Percentiles rank a stretch among this genome's conserved stretches.
phyloP scores from a whole-genome alignment of 2,888 invertebrate species.

The Gnatocerus cornutus region DNA sequence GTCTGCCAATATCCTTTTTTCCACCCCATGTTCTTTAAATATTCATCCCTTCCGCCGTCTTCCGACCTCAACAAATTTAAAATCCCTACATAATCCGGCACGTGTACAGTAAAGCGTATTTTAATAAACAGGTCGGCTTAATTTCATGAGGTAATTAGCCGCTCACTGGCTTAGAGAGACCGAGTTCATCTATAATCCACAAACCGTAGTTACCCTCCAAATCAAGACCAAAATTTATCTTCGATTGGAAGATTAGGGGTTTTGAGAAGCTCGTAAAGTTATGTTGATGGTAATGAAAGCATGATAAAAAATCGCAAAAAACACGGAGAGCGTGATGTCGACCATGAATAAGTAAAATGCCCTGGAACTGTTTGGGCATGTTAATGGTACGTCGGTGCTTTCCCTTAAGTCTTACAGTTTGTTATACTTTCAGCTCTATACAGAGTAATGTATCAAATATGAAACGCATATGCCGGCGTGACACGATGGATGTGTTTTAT shows the following conservation, averaged over 20 bases:
- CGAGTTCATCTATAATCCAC: constrained; percentile 24
- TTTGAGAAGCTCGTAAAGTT: neutral
- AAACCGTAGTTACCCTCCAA: neutral
- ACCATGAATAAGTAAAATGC: constrained; percentile 34
- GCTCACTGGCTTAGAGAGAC: constrained; percentile 24
- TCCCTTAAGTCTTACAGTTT: constrained; percentile 35
- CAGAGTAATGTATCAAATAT: constrained; percentile 40
- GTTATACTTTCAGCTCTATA: constrained; percentile 34
- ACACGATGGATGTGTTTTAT: constrained; percentile 34
- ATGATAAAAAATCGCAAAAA: constrained; percentile 16
- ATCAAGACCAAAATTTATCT: neutral
- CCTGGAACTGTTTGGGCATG: constrained; percentile 27
- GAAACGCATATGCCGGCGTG: constrained; percentile 17
- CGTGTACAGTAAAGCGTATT: constrained; percentile 18
- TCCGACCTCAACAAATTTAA: neutral
- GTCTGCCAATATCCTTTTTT: neutral
- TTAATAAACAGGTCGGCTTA: constrained; percentile 33
- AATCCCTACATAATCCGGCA: neutral
- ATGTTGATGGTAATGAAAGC: constrained; percentile 10
- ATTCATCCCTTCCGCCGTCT: neutral
- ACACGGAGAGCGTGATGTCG: neutral
- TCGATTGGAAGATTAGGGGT: constrained; percentile 6
- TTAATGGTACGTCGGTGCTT: constrained; percentile 22
- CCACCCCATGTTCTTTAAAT: neutral
- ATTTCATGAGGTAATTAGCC: constrained; percentile 36